Evolutionary conservation across 2,113 vertebrate genomes (phyloP).

Genomic region (Catharus minimus): DNA sequence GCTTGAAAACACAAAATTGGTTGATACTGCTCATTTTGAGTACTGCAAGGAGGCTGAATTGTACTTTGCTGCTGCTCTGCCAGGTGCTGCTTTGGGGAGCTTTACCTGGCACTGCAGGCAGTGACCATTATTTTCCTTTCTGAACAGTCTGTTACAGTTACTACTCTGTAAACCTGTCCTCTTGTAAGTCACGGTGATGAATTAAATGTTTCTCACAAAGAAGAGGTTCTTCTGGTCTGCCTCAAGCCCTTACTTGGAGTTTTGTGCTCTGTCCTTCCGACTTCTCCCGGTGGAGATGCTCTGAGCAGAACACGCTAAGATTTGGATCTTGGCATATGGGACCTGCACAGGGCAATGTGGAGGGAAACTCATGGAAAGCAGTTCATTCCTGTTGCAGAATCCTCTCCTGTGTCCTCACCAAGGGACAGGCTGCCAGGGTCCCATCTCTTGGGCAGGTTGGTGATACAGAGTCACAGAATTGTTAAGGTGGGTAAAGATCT

Average conservation of each 20-base stretch:
- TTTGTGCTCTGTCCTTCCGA: neutral
- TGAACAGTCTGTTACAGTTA: conserved; percentile 42
- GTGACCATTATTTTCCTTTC: conserved; percentile 13
- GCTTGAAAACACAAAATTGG: neutral
- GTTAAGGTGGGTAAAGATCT: neutral
- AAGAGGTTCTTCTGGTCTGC: neutral
- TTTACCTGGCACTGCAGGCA: neutral
- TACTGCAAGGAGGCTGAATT: conserved; percentile 30
- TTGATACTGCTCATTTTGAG: neutral
- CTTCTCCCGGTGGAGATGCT: neutral
- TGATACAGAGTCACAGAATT: neutral
- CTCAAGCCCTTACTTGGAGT: neutral
- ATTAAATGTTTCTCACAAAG: conserved; percentile 64
- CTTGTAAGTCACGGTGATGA: conserved; percentile 58
- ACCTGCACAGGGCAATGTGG: neutral
- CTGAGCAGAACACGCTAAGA: neutral
- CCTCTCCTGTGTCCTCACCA: neutral
- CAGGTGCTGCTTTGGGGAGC: neutral
- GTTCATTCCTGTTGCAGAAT: neutral
- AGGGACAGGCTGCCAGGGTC: neutral
- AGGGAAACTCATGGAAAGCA: neutral
- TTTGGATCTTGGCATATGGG: neutral
- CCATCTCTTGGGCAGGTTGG: neutral
- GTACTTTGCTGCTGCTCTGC: neutral
- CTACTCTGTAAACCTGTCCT: conserved; percentile 44